Evolutionary conservation across 2,113 vertebrate species (phyloP).

Genomic region (Indicator maculatus): DNA sequence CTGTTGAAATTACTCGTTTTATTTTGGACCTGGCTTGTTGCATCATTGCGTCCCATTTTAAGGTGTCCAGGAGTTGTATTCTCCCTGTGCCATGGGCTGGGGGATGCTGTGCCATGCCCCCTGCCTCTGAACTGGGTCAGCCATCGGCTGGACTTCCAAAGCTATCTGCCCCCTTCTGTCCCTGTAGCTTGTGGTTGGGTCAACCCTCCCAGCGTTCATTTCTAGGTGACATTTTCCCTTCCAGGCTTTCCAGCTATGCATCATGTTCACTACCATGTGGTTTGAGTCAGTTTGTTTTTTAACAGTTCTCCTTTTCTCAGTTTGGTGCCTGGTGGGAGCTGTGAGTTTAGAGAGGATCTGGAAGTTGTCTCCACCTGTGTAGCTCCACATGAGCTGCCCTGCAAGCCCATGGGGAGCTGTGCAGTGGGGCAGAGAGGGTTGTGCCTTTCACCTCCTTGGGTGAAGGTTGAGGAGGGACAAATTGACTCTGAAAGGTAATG

Average conservation of each 20-base stretch:
- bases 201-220: fast-evolving
- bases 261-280: background rate
- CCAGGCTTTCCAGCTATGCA: background rate
- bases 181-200: fast-evolving
- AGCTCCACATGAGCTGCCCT: background rate
- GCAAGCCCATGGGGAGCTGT: fast-evolving
- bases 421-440: background rate
- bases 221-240: background rate
- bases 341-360: background rate
- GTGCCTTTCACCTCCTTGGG: background rate
- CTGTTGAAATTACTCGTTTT: fast-evolving
- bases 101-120: background rate
- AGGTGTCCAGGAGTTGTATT: fast-evolving
- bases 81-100: fast-evolving
- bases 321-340: background rate
- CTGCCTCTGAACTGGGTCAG: fast-evolving
- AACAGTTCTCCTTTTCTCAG: background rate
- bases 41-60: fast-evolving
- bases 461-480: background rate
- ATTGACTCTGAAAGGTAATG: fast-evolving
- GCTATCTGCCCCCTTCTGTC: fast-evolving
- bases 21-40: fast-evolving
- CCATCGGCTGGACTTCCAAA: fast-evolving
- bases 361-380: background rate
- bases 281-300: background rate